Percentiles rank a stretch among this genome's conserved stretches.
Conservation (phyloP, 2,888 invertebrate species). For the Nycteola revayana region DNA sequence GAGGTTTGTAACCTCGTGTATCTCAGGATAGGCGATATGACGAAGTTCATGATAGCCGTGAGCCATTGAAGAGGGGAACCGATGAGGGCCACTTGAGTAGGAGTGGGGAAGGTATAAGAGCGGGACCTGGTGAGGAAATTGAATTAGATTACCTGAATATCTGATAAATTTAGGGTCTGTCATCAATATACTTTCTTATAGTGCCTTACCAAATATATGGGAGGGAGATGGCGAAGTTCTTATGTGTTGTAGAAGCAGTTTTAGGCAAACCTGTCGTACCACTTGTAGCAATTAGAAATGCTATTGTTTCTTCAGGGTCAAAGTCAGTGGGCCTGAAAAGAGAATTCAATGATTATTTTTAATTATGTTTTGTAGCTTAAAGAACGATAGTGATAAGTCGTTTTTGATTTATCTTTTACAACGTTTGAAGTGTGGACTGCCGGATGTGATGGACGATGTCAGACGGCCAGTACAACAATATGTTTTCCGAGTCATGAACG, state of each 20-base stretch:
- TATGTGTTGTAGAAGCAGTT: constrained; percentile 56
- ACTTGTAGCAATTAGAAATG: constrained; percentile 59
- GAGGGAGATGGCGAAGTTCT: constrained; percentile 46
- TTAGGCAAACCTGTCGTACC: constrained; percentile 70
- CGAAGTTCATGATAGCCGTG: constrained; percentile 54
- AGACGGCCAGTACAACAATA: no score
- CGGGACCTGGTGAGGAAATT: constrained; percentile 40
- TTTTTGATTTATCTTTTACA: no score
- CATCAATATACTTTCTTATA: no score
- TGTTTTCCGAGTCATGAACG: no score
- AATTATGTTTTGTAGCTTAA: no score
- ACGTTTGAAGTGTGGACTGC: no score
- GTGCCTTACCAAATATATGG: constrained; percentile 53
- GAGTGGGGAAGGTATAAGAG: constrained; percentile 51
- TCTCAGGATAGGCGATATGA: constrained; percentile 50
- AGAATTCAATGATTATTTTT: no score
- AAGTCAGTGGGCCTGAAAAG: constrained; percentile 49
- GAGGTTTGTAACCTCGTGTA: constrained; percentile 58
- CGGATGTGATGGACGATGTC: no score
- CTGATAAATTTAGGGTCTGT: no score
- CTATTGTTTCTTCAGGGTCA: constrained; percentile 52
- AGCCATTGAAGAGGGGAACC: constrained; percentile 66
- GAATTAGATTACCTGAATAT: no score
- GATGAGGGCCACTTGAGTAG: constrained; percentile 50
- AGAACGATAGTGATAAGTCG: no score